Evolutionary conservation across 2,888 invertebrate species (phyloP).

Genomic region (Chouioia cunea): DNA sequence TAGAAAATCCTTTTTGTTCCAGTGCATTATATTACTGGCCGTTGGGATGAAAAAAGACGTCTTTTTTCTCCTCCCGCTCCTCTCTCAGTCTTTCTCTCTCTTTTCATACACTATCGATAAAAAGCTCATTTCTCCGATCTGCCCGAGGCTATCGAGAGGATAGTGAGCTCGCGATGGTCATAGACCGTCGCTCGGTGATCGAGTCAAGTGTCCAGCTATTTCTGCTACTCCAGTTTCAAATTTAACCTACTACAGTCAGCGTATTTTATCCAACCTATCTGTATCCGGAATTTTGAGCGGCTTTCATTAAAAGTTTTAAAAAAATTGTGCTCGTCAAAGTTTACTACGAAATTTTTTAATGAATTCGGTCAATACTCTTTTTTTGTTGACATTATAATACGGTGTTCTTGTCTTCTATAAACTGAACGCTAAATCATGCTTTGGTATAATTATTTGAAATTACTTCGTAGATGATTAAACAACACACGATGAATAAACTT

Average conservation of each 20-base stretch:
- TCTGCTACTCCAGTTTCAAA: slow-evolving; percentile 42
- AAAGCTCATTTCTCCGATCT: slow-evolving; percentile 41
- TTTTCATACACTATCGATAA: slow-evolving; percentile 37
- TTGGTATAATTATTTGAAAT: too few relatives aligned
- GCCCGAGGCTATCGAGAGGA: neutral
- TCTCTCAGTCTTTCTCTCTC: slow-evolving; percentile 7
- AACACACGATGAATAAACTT: too few relatives aligned
- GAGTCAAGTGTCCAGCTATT: slow-evolving; percentile 40
- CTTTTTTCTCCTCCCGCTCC: slow-evolving; percentile 30
- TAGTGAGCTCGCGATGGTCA: slow-evolving; percentile 9
- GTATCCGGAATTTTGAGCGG: neutral
- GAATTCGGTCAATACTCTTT: too few relatives aligned
- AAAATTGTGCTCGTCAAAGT: neutral
- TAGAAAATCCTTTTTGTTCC: slow-evolving; percentile 10
- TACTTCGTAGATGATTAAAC: too few relatives aligned
- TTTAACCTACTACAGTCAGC: slow-evolving; percentile 26
- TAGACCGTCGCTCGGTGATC: slow-evolving; percentile 17
- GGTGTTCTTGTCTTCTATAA: too few relatives aligned
- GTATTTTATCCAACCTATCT: slow-evolving; percentile 9
- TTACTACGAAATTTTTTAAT: too few relatives aligned
- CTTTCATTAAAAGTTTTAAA: slow-evolving; percentile 8
- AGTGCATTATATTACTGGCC: too few relatives aligned
- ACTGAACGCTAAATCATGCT: too few relatives aligned
- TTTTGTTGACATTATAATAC: too few relatives aligned
- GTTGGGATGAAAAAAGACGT: neutral